A percentile compares a stretch with the other conserved stretches of the same genome.
Conservation (phyloP, 2,797 vertebrate genomes). For the Rhynchotus rufescens region DNA sequence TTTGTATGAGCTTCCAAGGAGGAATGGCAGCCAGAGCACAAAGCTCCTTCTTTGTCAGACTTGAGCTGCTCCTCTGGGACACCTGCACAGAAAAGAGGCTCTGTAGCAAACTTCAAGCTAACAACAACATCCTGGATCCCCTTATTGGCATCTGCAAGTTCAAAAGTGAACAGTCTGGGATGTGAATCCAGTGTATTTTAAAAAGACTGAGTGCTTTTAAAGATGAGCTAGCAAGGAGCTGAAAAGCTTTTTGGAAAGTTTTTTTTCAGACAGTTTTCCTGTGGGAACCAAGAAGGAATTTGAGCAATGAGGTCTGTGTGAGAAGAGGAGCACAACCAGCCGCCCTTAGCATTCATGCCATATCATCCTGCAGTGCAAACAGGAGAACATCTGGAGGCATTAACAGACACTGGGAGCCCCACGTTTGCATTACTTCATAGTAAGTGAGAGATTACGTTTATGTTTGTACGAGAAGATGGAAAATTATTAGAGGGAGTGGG, state of each 20-base stretch:
- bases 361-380: background rate
- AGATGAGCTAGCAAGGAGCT: background rate
- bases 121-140: background rate
- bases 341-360: background rate
- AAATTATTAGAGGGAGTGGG: background rate
- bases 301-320: background rate
- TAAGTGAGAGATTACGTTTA: background rate
- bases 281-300: background rate
- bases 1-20: conserved; percentile 27
- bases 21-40: conserved; percentile 6
- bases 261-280: background rate
- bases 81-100: conserved; percentile 42
- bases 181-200: background rate
- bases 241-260: background rate
- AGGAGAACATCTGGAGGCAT: background rate
- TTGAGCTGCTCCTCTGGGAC: background rate
- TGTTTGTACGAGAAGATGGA: background rate
- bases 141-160: conserved; percentile 16
- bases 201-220: background rate
- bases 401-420: background rate
- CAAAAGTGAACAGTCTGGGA: background rate
- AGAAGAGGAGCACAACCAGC: background rate
- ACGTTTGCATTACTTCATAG: background rate
- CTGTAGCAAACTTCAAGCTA: background rate
- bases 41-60: conserved; percentile 43